These are phyloP conservation scores for Unio delphinus DNA, from an alignment of 2,888 invertebrate genomes.

Conservation along the genomic window DNA sequence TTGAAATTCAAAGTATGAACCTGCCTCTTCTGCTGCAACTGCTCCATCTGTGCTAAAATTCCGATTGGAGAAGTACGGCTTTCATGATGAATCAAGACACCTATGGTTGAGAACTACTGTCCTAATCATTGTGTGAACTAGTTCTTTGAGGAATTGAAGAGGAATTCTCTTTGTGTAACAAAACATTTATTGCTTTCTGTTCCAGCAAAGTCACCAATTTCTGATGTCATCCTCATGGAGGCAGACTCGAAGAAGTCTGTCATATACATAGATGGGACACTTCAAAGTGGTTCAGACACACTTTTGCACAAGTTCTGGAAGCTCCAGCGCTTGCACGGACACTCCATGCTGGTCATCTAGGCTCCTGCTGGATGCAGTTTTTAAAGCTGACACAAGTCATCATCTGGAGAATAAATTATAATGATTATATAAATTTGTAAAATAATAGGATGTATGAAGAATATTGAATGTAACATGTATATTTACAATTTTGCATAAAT, in stretches of 20 bases:
- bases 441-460: neutral
- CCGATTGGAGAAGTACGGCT: slow-evolving; percentile 42
- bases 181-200: slow-evolving; percentile 38
- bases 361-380: slow-evolving; percentile 74
- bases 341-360: slow-evolving; percentile 76
- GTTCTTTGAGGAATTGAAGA: slow-evolving; percentile 4
- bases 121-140: slow-evolving; percentile 1
- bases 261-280: slow-evolving; percentile 18
- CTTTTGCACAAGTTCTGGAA: slow-evolving; percentile 77
- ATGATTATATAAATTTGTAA: neutral
- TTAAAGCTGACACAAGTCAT: slow-evolving; percentile 58
- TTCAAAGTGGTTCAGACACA: slow-evolving; percentile 14
- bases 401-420: slow-evolving; percentile 40
- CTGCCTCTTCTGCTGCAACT: slow-evolving; percentile 63
- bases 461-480: too few relatives aligned
- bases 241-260: slow-evolving; percentile 6
- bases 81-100: slow-evolving; percentile 1
- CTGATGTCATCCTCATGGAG: slow-evolving; percentile 7
- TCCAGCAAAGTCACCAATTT: slow-evolving; percentile 33
- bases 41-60: slow-evolving; percentile 65
- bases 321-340: slow-evolving; percentile 83
- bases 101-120: slow-evolving; percentile 3
- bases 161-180: slow-evolving; percentile 30
- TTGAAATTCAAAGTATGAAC: slow-evolving; percentile 58
- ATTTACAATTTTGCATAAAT: neutral